These are phyloP conservation scores for Leucophenga varia DNA, from an alignment of 1,140 invertebrate species.

Conservation along the genomic window DNA sequence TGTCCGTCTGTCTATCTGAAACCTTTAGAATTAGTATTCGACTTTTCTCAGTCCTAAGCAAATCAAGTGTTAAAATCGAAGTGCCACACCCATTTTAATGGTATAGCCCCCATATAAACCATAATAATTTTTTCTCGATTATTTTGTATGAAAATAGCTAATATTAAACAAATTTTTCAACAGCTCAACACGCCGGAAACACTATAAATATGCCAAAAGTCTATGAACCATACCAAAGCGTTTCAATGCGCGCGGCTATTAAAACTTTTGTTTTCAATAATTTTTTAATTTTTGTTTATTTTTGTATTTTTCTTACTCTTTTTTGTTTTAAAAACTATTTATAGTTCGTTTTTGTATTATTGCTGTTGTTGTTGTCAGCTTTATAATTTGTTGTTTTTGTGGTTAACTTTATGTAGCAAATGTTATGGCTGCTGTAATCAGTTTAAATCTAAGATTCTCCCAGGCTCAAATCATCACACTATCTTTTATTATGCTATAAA, in stretches of 20 bases:
- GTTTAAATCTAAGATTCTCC: conserved; percentile 39
- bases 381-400: conserved; percentile 8
- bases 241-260: conserved; percentile 44
- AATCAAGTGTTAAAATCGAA: no score
- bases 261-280: conserved; percentile 33
- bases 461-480: conserved; percentile 12
- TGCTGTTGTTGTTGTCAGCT: no score
- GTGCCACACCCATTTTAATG: no score
- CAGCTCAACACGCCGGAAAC: conserved; percentile 4
- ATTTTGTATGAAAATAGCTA: no score
- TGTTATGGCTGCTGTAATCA: conserved; percentile 32
- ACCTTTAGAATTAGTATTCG: no score
- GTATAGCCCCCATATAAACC: no score
- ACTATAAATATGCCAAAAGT: conserved; percentile 1
- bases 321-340: no score
- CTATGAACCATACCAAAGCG: conserved; percentile 7
- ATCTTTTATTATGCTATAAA: conserved; percentile 34
- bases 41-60: no score
- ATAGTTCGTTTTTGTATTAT: no score
- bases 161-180: conserved; percentile 9
- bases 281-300: conserved; percentile 3
- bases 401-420: neutral
- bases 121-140: no score
- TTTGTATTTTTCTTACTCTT: no score
- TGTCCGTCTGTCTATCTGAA: no score